Percentiles rank a stretch among this genome's conserved stretches.
Evolutionary conservation across 2,797 vertebrate species (phyloP).

Genomic region (Semotilus atromaculatus): DNA sequence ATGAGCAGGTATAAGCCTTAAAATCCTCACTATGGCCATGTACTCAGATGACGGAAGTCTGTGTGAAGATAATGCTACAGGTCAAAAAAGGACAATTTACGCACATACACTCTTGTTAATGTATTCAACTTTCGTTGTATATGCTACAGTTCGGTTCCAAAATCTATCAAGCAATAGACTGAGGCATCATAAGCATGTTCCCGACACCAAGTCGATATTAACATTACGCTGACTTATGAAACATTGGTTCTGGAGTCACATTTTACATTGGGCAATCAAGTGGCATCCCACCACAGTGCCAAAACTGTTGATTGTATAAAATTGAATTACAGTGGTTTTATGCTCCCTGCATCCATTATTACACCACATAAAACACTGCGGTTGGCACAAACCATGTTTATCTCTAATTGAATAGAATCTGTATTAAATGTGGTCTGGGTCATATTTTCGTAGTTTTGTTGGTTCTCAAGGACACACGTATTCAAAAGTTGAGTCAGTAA

Average conservation of each 20-base stretch:
- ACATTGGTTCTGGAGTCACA: neutral
- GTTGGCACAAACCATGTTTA: neutral
- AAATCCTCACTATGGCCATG: slow-evolving; percentile 31
- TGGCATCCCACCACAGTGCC: neutral
- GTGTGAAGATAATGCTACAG: neutral
- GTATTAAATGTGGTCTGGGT: slow-evolving; percentile 1
- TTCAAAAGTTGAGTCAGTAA: neutral
- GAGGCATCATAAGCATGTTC: neutral
- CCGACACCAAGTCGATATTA: neutral
- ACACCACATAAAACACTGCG: neutral
- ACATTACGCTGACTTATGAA: neutral
- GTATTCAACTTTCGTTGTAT: neutral
- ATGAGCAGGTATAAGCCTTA: slow-evolving; percentile 49
- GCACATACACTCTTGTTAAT: neutral
- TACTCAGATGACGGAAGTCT: slow-evolving; percentile 46
- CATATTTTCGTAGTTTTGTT: slow-evolving; percentile 4
- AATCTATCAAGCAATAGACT: neutral
- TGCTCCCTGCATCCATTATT: slow-evolving; percentile 22
- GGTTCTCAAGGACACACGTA: neutral
- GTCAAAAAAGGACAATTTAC: neutral
- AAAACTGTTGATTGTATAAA: slow-evolving; percentile 10
- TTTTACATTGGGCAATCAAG: slow-evolving; percentile 11
- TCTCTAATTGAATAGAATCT: slow-evolving; percentile 14
- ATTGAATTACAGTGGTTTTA: slow-evolving; percentile 23
- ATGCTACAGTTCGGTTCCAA: neutral